Percentiles rank a stretch among this genome's conserved stretches.
Evolutionary conservation across 2,888 invertebrate genomes (phyloP).

Genomic region (Aromia moschata): DNA sequence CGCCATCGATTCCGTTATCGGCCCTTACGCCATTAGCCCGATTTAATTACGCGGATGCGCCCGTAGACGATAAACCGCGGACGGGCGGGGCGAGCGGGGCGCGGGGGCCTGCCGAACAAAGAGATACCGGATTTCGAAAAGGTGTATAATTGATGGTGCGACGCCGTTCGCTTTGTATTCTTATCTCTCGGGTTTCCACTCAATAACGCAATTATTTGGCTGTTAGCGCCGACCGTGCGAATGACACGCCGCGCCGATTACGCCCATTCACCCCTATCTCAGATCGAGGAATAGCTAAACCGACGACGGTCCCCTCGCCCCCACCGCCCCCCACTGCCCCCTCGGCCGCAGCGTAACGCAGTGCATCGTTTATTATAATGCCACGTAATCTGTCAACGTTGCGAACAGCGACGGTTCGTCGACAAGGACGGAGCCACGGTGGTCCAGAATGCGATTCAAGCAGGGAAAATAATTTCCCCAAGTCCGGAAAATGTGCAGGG

Average conservation of each 20-base stretch:
- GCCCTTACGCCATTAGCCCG: slow-evolving; percentile 41
- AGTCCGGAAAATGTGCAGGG: too few species aligned
- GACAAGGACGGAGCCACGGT: too few species aligned
- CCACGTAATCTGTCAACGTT: too few species aligned
- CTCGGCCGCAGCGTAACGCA: too few species aligned
- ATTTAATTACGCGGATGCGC: slow-evolving; percentile 45
- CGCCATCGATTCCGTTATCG: slow-evolving; percentile 37
- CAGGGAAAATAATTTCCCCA: too few species aligned
- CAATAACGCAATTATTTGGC: slow-evolving; percentile 61
- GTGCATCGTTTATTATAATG: too few species aligned
- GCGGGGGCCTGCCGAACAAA: slow-evolving; percentile 46
- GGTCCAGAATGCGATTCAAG: too few species aligned
- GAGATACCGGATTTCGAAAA: slow-evolving; percentile 48
- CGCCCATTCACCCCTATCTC: slow-evolving; percentile 38
- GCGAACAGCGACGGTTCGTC: too few species aligned
- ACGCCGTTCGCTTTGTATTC: slow-evolving; percentile 46
- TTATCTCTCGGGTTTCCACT: slow-evolving; percentile 61
- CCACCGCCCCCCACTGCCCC: too few species aligned
- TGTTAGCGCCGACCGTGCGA: slow-evolving; percentile 52
- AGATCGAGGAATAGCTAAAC: slow-evolving; percentile 10
- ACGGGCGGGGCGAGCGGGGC: slow-evolving; percentile 17
- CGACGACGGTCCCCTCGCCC: too few species aligned
- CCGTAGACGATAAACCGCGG: slow-evolving; percentile 35
- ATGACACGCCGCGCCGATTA: slow-evolving; percentile 50
- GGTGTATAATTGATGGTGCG: slow-evolving; percentile 49